Evolutionary conservation across 1,140 invertebrate genomes (phyloP).

Genomic region (Macrostomum lignano): DNA sequence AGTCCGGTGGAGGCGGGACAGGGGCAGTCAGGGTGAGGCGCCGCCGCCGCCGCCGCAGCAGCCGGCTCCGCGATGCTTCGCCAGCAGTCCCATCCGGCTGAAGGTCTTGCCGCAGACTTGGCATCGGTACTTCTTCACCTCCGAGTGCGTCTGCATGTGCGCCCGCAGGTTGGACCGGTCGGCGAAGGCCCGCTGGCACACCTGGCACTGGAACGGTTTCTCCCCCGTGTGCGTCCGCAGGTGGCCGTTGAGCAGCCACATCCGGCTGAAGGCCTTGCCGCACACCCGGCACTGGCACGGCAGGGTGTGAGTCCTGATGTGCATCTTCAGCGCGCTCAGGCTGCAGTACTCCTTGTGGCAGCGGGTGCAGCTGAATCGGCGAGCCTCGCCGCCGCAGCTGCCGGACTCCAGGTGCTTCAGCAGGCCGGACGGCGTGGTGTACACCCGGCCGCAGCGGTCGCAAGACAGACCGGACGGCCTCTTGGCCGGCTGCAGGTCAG

Average conservation of each 20-base stretch:
- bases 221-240: constrained; percentile 37
- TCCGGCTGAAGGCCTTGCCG: constrained; percentile 79
- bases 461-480: too few species aligned
- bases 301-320: constrained; percentile 81
- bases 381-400: not conserved
- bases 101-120: constrained; percentile 69
- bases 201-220: constrained; percentile 76
- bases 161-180: constrained; percentile 78
- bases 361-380: constrained; percentile 57
- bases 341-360: constrained; percentile 83
- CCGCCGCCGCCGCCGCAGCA: too few species aligned
- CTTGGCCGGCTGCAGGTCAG: too few species aligned
- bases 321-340: constrained; percentile 84
- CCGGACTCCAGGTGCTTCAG: too few species aligned
- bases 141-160: constrained; percentile 81
- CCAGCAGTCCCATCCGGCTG: constrained; percentile 73
- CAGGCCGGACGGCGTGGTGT: too few species aligned
- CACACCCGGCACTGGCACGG: constrained; percentile 86
- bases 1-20: too few species aligned
- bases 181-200: constrained; percentile 75
- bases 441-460: too few species aligned
- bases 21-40: too few species aligned
- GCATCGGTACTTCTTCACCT: constrained; percentile 89
- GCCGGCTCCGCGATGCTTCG: too few species aligned
- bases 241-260: constrained; percentile 58